Evolutionary conservation across 2,888 invertebrate genomes (phyloP), one percentile per base, ranked within the genome.

Genomic region (Lobophora halterata): DNA sequence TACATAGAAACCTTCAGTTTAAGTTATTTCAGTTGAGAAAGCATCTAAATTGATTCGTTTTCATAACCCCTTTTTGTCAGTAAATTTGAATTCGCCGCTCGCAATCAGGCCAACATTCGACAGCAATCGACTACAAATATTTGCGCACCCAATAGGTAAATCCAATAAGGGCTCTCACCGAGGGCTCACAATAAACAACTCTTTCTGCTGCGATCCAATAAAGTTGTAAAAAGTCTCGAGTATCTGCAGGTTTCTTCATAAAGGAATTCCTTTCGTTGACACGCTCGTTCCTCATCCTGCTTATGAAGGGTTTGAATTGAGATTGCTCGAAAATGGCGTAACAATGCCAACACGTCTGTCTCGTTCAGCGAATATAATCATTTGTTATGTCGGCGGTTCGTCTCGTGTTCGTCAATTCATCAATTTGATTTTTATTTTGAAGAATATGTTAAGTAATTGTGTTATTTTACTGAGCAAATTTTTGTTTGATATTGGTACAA

Each of bases 111-210:
- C 18, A 20, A 25, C 23, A 19, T 30, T 31, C 18, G 31, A 48
- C 46, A 36, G 51, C 50, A 46, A 53, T 55, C 40, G 47, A 40
- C 17, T 51, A 45, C 49, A 63, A 63, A 66, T 58, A 56, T 63
- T 63, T 61, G 43, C 49, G 49, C 49, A 42, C 37, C 32, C 55
- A 52, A 60, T 58, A 61, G 49, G 58, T 55, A 58, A 61, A 66
- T 62, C 58, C 56, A 63, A 66, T 63, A 62, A 63, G 48, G 39
- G 48, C 49, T 46, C 29, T 47, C 32, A 34, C 30, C 32, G 5
- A 19, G 30, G 20, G 25, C 6, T 7, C 20, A 49, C 55, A 50
- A 54, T 57, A 64, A 52, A 60, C 58, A 62, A 57, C 49, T 54
- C 42, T 31, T 51, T 38, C 41, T 30, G 26, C 34, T 19, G 33